Conservation (phyloP, 2,888 invertebrate species). For the Drosophila barbarae region DNA sequence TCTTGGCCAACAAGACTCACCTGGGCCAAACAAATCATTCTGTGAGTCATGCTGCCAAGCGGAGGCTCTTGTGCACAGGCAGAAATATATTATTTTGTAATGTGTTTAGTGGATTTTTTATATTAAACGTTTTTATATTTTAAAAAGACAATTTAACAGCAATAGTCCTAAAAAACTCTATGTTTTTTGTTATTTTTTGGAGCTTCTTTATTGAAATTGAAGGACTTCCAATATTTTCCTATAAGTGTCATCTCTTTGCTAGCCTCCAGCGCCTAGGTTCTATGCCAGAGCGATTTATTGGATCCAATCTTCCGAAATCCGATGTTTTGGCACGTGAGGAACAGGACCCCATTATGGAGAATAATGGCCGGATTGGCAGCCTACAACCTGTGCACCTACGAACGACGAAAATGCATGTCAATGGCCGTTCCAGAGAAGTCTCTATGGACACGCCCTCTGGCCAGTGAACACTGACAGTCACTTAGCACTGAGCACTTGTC, state of each 20-base stretch:
- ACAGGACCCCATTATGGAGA: background rate
- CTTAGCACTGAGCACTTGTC: slow-evolving; percentile 36
- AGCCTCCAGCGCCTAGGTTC: background rate
- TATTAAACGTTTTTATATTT: too few relatives aligned
- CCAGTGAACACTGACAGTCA: slow-evolving; percentile 23
- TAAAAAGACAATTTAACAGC: too few relatives aligned
- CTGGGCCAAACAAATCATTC: slow-evolving; percentile 30
- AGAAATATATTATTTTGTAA: background rate
- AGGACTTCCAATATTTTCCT: background rate
- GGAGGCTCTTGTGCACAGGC: background rate
- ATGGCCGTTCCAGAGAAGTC: slow-evolving; percentile 11
- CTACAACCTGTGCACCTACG: slow-evolving; percentile 8
- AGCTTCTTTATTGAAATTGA: background rate
- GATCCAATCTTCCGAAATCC: background rate
- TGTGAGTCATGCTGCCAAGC: slow-evolving; percentile 18
- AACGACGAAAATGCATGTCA: slow-evolving; percentile 33
- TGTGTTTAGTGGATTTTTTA: background rate
- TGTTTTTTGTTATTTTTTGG: background rate
- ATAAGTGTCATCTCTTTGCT: background rate
- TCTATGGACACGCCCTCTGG: background rate
- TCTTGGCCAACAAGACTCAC: slow-evolving; percentile 17
- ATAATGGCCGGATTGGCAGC: slow-evolving; percentile 15
- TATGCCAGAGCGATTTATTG: slow-evolving; percentile 15
- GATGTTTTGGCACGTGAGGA: slow-evolving; percentile 21
- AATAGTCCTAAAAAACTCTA: too few relatives aligned